phyloP scores from a whole-genome alignment of 2,888 invertebrate genomes.

The Heliconius charithonia region DNA sequence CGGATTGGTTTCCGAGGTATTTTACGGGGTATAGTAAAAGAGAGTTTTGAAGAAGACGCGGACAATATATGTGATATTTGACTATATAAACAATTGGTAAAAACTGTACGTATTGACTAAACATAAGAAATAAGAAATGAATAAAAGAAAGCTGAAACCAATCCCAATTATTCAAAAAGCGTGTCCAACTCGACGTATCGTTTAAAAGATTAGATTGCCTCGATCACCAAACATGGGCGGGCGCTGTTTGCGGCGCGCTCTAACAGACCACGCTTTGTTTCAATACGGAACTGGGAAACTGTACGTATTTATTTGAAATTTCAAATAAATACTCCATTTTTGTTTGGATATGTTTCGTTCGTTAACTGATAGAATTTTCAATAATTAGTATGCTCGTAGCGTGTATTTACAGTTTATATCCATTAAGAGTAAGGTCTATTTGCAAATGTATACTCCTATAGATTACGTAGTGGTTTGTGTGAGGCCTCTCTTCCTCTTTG shows the following conservation, averaged over 20 bases:
- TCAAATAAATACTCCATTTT: neutral
- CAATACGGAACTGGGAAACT: neutral
- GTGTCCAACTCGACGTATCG: neutral
- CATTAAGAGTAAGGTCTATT: no score
- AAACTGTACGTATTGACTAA: no score
- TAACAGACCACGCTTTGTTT: neutral
- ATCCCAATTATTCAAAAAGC: neutral
- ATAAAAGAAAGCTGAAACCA: neutral
- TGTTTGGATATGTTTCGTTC: neutral
- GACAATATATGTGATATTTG: no score
- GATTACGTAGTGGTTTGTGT: neutral
- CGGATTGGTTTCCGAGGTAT: no score
- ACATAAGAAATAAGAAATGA: no score
- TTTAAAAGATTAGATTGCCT: slow-evolving; percentile 40
- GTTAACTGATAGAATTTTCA: neutral
- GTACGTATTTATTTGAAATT: neutral
- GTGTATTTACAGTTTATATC: no score
- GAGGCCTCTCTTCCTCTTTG: neutral
- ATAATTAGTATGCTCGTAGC: neutral
- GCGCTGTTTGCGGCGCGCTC: slow-evolving; percentile 20
- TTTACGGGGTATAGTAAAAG: no score
- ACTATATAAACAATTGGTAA: no score
- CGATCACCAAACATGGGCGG: slow-evolving; percentile 25
- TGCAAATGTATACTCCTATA: no score
- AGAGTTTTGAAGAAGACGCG: no score